Percentiles rank a stretch among this genome's conserved stretches.
phyloP scores from a whole-genome alignment of 2,113 vertebrate species.

The Lophochroa leadbeateri region DNA sequence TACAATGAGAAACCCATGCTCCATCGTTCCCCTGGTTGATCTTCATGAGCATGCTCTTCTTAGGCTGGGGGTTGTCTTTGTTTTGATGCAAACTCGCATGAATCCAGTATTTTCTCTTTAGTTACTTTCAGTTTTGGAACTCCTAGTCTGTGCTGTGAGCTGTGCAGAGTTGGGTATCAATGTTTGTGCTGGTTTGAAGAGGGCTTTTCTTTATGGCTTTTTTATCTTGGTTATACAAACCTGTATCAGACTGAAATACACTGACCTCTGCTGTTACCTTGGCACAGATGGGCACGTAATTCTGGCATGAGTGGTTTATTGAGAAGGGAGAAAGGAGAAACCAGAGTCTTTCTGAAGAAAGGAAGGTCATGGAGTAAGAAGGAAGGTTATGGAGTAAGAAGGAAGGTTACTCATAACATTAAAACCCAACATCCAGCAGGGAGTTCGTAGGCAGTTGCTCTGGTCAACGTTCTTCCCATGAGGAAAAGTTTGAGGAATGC shows the following conservation, averaged over 20 bases:
- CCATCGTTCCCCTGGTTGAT: accelerated
- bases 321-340: background rate
- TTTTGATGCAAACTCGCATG: background rate
- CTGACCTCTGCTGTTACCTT: background rate
- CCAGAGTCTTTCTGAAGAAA: background rate
- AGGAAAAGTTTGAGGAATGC: background rate
- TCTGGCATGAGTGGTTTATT: background rate
- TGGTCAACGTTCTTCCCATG: background rate
- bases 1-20: accelerated
- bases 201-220: background rate
- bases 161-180: background rate
- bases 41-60: accelerated
- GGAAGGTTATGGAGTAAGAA: background rate
- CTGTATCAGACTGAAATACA: background rate
- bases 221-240: background rate
- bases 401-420: accelerated
- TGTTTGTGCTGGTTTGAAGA: background rate
- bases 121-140: background rate
- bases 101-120: background rate
- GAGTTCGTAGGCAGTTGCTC: background rate
- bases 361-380: background rate
- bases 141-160: accelerated
- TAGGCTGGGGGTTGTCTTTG: background rate
- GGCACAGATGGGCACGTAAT: background rate
- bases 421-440: background rate